Evolutionary conservation across 2,888 invertebrate genomes (phyloP), one percentile per base, ranked within the genome.

Genomic region (Horisme vitalbata): DNA sequence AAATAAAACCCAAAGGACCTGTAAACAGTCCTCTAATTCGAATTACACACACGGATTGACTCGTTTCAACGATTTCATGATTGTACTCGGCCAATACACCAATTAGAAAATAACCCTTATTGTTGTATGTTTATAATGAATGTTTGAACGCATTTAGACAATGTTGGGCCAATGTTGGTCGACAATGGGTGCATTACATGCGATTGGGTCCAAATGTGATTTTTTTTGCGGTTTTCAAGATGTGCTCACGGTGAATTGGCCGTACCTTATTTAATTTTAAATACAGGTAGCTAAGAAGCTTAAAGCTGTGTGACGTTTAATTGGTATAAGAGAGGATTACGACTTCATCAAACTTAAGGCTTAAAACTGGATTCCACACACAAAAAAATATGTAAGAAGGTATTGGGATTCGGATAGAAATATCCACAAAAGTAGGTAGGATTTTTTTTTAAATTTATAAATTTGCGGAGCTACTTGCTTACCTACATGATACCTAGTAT

Each of bases 1-100:
- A 80, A 80, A 81, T 75, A 66, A 67, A 26, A 68, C 68, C 61
- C 57, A 56, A 66, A 66, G 68, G 55, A 75, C 75, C 74, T 82
- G 83, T 84, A 86, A 85, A 85, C 79, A 79, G 77, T 76, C 76
- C 76, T 69, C 71, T 88, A 86, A 89, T 86, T 78, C 83, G 87
- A 79, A 87, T 88, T 74, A 81, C 72, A 86, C 87, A 82, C 81
- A 55, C 65, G 75, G 75, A 79, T 79, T 83, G 83, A 81, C 73
- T 81, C 74, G 79, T 82, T 86, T 81, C 72, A 75, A 69, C 67
- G 72, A 79, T 86, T 83, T 71, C 75, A 66, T 68, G 72, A 79
- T 75, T 85, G 77, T 81, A 75, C 71, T 70, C 47, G 23, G 39
- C 44, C 43, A 31, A 39, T 48, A 28, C 33, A 43, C 72, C 82